phyloP scores from a whole-genome alignment of 2,888 invertebrate genomes.

The Cosmia trapezina region DNA sequence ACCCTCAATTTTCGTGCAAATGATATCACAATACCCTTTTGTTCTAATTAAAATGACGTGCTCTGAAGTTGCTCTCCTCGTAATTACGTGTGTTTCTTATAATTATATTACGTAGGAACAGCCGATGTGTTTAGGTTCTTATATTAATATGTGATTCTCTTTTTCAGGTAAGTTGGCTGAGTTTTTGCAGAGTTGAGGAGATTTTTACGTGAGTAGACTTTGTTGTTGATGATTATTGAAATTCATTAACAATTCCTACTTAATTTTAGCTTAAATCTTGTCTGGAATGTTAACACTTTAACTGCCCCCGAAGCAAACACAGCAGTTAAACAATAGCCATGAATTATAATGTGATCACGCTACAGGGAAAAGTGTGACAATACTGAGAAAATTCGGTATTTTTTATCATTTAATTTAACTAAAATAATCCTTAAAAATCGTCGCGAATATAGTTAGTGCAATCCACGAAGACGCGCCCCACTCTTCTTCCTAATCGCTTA shows the following conservation, averaged over 20 bases:
- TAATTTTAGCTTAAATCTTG: not conserved
- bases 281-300: too few relatives aligned
- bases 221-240: not conserved
- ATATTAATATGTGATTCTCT: slow-evolving; percentile 29
- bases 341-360: too few relatives aligned
- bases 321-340: too few relatives aligned
- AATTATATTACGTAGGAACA: slow-evolving; percentile 37
- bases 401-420: too few relatives aligned
- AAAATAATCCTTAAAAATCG: not conserved
- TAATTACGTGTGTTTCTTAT: slow-evolving; percentile 48
- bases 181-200: not conserved
- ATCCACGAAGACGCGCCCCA: too few relatives aligned
- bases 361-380: too few relatives aligned
- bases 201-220: slow-evolving; percentile 27
- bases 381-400: too few relatives aligned
- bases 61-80: slow-evolving; percentile 28
- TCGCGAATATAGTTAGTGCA: too few relatives aligned
- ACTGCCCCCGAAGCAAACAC: too few relatives aligned
- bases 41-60: slow-evolving; percentile 48
- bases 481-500: too few relatives aligned
- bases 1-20: slow-evolving; percentile 50
- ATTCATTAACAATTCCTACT: not conserved
- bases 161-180: slow-evolving; percentile 59
- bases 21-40: slow-evolving; percentile 48
- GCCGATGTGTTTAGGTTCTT: slow-evolving; percentile 33